Conservation (phyloP, 2,113 vertebrate genomes). For the Myxocyprinus asiaticus region DNA sequence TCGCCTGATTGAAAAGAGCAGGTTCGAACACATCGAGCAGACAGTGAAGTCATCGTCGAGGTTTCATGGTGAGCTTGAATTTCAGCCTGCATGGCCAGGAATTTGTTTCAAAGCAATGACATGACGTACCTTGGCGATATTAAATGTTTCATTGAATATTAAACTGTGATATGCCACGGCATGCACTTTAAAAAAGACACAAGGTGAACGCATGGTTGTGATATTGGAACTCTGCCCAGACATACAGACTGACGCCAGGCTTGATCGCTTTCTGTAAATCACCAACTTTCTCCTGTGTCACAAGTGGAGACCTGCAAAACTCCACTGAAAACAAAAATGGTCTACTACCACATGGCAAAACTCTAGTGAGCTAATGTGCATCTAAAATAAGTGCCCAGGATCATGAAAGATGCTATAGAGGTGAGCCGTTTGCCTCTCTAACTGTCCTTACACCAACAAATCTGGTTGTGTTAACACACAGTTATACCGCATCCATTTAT, state of each 20-base stretch:
- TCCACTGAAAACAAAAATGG: neutral
- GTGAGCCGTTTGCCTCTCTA: slow-evolving; percentile 1
- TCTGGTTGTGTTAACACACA: slow-evolving; percentile 36
- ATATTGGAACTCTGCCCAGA: slow-evolving; percentile 32
- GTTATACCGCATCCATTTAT: slow-evolving; percentile 24
- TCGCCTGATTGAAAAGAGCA: slow-evolving; percentile 30
- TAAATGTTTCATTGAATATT: slow-evolving; percentile 42
- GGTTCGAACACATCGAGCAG: slow-evolving; percentile 49
- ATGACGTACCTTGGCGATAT: slow-evolving; percentile 11
- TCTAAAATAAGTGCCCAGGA: slow-evolving; percentile 5
- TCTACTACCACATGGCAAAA: neutral
- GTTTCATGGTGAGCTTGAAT: slow-evolving; percentile 53
- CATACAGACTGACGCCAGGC: neutral
- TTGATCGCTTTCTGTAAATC: neutral
- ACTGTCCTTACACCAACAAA: slow-evolving; percentile 27
- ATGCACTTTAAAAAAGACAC: slow-evolving; percentile 46
- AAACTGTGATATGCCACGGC: slow-evolving; percentile 27
- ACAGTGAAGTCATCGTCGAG: slow-evolving; percentile 41
- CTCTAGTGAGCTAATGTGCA: no score
- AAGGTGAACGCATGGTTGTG: slow-evolving; percentile 46
- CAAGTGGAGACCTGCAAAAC: slow-evolving; percentile 5
- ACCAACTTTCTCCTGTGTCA: neutral
- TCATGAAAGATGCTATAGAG: slow-evolving; percentile 34
- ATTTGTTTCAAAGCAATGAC: slow-evolving; percentile 52
- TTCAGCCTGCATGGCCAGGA: slow-evolving; percentile 50